Evolutionary conservation across 2,113 vertebrate genomes (phyloP), one percentile per base, ranked within the genome.

Genomic region (Hiodon alosoides): DNA sequence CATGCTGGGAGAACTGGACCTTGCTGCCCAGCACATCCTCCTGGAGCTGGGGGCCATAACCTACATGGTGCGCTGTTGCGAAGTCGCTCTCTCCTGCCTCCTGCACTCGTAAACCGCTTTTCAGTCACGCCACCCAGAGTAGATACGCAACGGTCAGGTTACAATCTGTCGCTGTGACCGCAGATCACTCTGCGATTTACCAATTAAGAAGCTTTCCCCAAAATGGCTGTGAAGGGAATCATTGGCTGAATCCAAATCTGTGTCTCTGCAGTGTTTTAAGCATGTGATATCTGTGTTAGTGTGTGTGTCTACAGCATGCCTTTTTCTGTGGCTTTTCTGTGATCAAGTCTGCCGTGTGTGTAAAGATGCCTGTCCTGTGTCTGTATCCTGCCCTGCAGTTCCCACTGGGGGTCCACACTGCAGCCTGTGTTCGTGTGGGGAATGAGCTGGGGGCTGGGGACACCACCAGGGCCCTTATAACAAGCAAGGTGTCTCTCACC

Each of bases 11-110:
- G 89, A 93, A 77, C 88, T 92, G 70, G 90, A 97, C 73, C 88
- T 96, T 85, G 95, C 94, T 0, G 93, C 93, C 0, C 95, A 98
- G 16, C 93, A 96, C 9, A 75, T 92, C n/a, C 84, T 94, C 74
- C 93, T 94, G 0, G 93, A 94, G 84, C 77, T 98, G 74, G 82
- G 90, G 2, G 79, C 85, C 60, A 86, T 94, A 0, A 91, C 90
- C 0, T 98, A 95, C 84, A 95, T 95, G 96, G 96, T 98, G 89
- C 83, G 89, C 52, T 5, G 53, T 59, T 7, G 31, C 4, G 78
- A 65, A 16, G 46, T 4, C 4, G n/a, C 14, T 31, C 10, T 9
- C 13, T 58, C 8, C 8, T 60, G 8, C 46, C 62, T 59, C 13
- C n/a, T 11, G 52, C 17, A 71, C 68, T 71, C 17, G 69, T 72